These are phyloP conservation scores for Sinella curviseta DNA, from an alignment of 1,140 invertebrate species.

Conservation along the genomic window DNA sequence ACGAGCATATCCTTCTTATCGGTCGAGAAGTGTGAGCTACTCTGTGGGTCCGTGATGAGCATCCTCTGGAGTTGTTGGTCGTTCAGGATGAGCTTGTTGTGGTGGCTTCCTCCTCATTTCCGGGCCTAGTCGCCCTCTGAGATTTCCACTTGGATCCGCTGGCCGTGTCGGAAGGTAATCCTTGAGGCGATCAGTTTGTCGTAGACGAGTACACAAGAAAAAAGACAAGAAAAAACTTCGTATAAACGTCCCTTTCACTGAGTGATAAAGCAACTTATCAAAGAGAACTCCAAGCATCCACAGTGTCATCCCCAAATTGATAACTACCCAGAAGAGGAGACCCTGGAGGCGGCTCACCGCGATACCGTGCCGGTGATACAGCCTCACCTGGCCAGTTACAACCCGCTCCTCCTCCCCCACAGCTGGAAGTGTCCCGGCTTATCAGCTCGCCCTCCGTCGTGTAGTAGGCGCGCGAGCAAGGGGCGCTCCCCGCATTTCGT, in stretches of 20 bases:
- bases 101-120: neutral
- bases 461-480: no score
- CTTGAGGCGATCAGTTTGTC: constrained; percentile 80
- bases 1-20: constrained; percentile 76
- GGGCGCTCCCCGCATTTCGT: no score
- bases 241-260: neutral
- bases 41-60: constrained; percentile 73
- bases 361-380: constrained; percentile 87
- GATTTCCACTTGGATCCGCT: constrained; percentile 68
- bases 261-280: constrained; percentile 65
- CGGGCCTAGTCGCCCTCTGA: no score
- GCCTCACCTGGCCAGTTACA: constrained; percentile 65
- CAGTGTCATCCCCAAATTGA: constrained; percentile 86
- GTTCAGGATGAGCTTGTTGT: neutral
- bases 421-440: no score
- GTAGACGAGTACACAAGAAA: constrained; percentile 71
- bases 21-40: constrained; percentile 76
- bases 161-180: constrained; percentile 75
- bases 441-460: no score
- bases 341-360: constrained; percentile 78
- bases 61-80: constrained; percentile 64
- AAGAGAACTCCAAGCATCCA: constrained; percentile 93
- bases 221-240: constrained; percentile 13
- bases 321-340: constrained; percentile 79
- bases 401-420: no score